Percentiles rank a stretch among this genome's conserved stretches.
phyloP scores from a whole-genome alignment of 1,140 invertebrate species.

The Leptinotarsa undecemlineata region DNA sequence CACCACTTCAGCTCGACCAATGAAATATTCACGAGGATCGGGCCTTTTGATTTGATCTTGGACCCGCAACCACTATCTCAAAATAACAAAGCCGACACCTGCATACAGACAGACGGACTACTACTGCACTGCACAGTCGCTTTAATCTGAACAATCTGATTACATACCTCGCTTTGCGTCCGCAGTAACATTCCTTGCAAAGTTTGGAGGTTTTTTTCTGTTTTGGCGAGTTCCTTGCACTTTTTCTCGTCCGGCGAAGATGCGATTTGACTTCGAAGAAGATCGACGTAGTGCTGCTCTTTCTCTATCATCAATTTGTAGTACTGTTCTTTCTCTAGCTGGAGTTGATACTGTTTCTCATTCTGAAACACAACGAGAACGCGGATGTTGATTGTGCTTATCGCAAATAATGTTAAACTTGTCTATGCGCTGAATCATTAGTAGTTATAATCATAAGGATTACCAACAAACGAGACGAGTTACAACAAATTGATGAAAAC shows the following conservation, averaged over 20 bases:
- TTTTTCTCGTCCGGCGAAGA: conserved; percentile 49
- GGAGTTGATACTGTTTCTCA: conserved; percentile 69
- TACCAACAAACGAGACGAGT: background rate
- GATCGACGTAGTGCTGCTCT: conserved; percentile 69
- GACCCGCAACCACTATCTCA: background rate
- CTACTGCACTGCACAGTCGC: conserved; percentile 20
- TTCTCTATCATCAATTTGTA: conserved; percentile 73
- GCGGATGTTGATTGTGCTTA: background rate
- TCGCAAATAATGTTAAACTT: background rate
- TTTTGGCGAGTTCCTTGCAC: conserved; percentile 61
- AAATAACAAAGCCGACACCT: conserved; percentile 20
- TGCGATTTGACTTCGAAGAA: conserved; percentile 57
- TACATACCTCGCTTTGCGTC: conserved; percentile 45
- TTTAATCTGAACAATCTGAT: background rate
- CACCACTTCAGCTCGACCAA: conserved; percentile 24
- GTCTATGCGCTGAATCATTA: background rate
- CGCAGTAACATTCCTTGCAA: conserved; percentile 63
- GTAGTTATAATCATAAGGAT: background rate
- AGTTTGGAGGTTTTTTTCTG: conserved; percentile 65
- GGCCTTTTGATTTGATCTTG: background rate
- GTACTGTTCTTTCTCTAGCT: conserved; percentile 67
- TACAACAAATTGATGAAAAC: background rate
- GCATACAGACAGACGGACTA: conserved; percentile 28
- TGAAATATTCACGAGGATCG: background rate
- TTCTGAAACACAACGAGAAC: conserved; percentile 56